These are phyloP conservation scores for Adelges cooleyi DNA, from an alignment of 1,140 invertebrate species.

Conservation along the genomic window DNA sequence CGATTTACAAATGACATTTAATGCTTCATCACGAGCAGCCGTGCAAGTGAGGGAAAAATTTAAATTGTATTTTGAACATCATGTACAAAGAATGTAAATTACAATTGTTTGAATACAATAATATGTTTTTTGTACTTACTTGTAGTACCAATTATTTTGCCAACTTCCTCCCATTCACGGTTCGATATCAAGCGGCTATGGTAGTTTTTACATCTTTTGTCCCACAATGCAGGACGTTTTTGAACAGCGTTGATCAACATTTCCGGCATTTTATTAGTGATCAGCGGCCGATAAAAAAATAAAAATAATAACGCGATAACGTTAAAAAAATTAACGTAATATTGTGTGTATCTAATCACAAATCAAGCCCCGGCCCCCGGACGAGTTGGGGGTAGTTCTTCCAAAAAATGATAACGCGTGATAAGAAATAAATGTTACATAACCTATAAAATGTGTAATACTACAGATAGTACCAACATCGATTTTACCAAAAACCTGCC, in stretches of 20 bases:
- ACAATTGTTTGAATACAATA: background rate
- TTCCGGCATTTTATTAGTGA: background rate
- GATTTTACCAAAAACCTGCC: too few relatives aligned
- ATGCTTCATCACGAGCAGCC: background rate
- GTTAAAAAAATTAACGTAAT: too few relatives aligned
- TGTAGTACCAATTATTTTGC: background rate
- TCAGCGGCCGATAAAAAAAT: too few relatives aligned
- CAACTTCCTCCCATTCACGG: background rate
- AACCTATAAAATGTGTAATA: too few relatives aligned
- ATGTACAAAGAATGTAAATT: background rate
- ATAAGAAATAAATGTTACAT: too few relatives aligned
- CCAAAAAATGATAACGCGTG: too few relatives aligned
- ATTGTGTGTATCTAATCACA: too few relatives aligned
- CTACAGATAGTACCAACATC: too few relatives aligned
- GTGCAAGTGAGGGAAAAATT: background rate
- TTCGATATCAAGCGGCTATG: background rate
- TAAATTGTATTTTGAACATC: background rate
- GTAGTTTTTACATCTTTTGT: background rate
- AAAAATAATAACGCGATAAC: too few relatives aligned
- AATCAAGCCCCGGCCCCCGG: too few relatives aligned
- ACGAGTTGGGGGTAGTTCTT: too few relatives aligned
- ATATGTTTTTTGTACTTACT: background rate
- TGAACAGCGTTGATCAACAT: background rate
- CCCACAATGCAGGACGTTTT: background rate
- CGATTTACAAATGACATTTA: background rate